A percentile compares a stretch with the other conserved stretches of the same genome.
phyloP scores from a whole-genome alignment of 2,797 vertebrate genomes.

The Poliocrania exsul region DNA sequence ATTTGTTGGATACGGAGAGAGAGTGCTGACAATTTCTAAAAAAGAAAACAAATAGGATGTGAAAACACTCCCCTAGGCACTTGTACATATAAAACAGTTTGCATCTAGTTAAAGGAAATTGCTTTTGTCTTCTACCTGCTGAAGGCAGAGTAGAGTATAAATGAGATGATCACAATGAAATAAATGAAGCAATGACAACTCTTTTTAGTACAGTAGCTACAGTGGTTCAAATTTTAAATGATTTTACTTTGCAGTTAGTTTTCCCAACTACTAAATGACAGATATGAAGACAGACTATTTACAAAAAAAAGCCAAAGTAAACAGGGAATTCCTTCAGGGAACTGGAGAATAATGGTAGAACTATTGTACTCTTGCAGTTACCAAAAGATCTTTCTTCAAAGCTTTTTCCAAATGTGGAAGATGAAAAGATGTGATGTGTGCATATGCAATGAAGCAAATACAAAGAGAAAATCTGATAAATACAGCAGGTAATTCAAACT shows the following conservation, averaged over 20 bases:
- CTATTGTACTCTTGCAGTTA: neutral
- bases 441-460: neutral
- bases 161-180: neutral
- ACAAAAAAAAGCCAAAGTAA: neutral
- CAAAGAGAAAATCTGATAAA: neutral
- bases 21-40: constrained; percentile 91
- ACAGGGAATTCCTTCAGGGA: neutral
- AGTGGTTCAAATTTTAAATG: neutral
- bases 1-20: constrained; percentile 97
- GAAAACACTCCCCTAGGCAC: neutral
- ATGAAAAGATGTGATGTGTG: neutral
- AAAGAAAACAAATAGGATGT: constrained; percentile 30
- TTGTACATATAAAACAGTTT: neutral
- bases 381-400: neutral
- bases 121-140: neutral
- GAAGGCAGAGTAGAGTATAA: neutral
- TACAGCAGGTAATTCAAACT: constrained; percentile 11
- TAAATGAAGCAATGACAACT: neutral
- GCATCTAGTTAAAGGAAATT: neutral
- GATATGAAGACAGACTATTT: neutral
- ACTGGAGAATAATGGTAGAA: neutral
- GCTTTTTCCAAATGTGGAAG: neutral
- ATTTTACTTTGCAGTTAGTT: neutral
- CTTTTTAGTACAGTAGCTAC: neutral
- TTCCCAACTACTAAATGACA: neutral